A percentile compares a stretch with the other conserved stretches of the same genome.
phyloP scores from a whole-genome alignment of 2,113 vertebrate species.

The Ia io region DNA sequence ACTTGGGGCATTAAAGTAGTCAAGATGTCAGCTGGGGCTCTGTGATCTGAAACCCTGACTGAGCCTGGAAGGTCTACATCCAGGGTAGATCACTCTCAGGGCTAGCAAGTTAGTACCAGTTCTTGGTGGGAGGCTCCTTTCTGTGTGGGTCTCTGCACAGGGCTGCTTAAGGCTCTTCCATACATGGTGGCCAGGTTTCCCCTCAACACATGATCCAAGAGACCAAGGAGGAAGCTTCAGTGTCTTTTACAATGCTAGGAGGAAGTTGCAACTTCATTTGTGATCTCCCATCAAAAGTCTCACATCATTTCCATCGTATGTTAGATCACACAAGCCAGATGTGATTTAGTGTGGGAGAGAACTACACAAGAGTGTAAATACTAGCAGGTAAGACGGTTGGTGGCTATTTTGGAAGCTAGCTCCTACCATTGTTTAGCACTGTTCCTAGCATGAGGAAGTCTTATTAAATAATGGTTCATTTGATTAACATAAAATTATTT shows the following conservation, averaged over 20 bases:
- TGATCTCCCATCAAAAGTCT: neutral
- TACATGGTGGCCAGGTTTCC: neutral
- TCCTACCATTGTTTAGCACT: neutral
- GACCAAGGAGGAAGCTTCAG: neutral
- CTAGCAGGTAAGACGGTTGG: neutral
- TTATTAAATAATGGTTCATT: neutral
- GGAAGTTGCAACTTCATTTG: neutral
- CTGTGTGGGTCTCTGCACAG: fast-evolving
- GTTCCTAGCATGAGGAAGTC: neutral
- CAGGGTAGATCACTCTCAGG: fast-evolving
- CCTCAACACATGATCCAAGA: neutral
- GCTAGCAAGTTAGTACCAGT: neutral
- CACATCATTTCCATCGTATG: neutral
- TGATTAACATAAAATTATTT: neutral
- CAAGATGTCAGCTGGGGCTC: neutral
- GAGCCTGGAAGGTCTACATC: neutral
- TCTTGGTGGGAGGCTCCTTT: neutral
- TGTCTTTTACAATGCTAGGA: neutral
- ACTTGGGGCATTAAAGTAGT: fast-evolving
- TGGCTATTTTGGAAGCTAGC: neutral
- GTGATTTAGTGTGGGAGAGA: neutral
- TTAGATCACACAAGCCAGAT: neutral
- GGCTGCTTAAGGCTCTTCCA: neutral
- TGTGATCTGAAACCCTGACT: neutral
- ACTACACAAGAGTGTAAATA: neutral